phyloP scores from a whole-genome alignment of 1,140 invertebrate genomes.

The Heterodera carotae region DNA sequence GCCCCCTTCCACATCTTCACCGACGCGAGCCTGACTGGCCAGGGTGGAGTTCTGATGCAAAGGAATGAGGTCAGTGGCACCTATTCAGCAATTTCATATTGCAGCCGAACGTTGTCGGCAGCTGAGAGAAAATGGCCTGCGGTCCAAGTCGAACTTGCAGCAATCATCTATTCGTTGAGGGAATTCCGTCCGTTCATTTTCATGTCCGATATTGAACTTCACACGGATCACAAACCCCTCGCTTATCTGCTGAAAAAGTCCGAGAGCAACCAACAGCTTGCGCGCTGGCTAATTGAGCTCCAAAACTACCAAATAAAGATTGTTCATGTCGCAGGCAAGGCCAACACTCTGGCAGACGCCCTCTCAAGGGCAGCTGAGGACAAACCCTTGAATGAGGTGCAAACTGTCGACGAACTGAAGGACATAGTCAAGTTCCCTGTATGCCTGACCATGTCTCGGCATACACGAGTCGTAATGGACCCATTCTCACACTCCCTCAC shows the following conservation, averaged over 20 bases:
- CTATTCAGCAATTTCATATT: constrained; percentile 18
- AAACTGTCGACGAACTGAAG: constrained; percentile 5
- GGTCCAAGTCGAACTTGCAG: not conserved
- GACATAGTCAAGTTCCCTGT: constrained; percentile 28
- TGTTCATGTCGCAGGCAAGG: constrained; percentile 7
- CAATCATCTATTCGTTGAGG: not conserved
- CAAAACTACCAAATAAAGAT: no score
- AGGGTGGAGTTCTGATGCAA: constrained; percentile 19
- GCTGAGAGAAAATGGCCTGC: constrained; percentile 21
- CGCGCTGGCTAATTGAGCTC: constrained; percentile 26
- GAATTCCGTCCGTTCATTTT: constrained; percentile 8
- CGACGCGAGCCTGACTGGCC: not conserved
- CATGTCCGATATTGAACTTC: constrained; percentile 18
- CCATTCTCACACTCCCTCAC: not conserved
- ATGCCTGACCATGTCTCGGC: not conserved
- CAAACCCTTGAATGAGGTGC: not conserved
- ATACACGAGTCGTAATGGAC: not conserved
- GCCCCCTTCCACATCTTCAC: constrained; percentile 17
- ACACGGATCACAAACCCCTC: no score
- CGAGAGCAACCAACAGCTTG: constrained; percentile 1
- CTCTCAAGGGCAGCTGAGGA: not conserved
- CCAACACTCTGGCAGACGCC: constrained; percentile 24
- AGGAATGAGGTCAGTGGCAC: constrained; percentile 16
- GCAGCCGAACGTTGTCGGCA: constrained; percentile 12
- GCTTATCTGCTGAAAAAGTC: constrained; percentile 17